These are phyloP conservation scores for Heterodera schachtii DNA, from an alignment of 1,140 invertebrate species.

Conservation along the genomic window DNA sequence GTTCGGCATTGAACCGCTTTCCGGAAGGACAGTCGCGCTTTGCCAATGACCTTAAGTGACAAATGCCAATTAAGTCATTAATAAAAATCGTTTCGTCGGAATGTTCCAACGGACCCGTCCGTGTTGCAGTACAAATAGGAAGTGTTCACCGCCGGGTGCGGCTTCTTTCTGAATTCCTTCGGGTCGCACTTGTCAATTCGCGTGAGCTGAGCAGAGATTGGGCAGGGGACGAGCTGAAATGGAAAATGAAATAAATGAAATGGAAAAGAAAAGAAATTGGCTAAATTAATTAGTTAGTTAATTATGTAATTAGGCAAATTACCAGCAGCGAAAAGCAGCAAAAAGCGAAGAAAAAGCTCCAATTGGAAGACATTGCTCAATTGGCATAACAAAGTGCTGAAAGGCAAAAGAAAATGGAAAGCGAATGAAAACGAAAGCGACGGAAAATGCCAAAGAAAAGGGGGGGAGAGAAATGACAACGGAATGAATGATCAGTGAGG, in stretches of 20 bases:
- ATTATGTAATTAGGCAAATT: not conserved
- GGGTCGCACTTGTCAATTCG: conserved; percentile 32
- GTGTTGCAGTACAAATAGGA: conserved; percentile 50
- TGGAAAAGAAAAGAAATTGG: too few relatives aligned
- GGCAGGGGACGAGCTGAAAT: not conserved
- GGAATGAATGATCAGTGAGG: not conserved
- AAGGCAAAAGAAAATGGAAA: not conserved
- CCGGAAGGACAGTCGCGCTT: conserved; percentile 52
- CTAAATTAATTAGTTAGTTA: not conserved
- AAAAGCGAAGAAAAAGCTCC: not conserved
- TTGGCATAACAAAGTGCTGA: not conserved
- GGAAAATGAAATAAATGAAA: not conserved
- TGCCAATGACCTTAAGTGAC: not conserved
- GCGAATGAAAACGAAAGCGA: not conserved
- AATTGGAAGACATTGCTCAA: not conserved
- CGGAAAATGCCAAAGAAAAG: not conserved
- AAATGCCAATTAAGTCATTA: not conserved
- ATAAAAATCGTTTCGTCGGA: too few relatives aligned
- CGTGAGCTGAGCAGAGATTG: conserved; percentile 22
- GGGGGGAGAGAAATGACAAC: not conserved
- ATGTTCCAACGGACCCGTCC: conserved; percentile 38
- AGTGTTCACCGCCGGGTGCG: conserved; percentile 31
- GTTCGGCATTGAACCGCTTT: conserved; percentile 56
- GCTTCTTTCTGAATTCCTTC: conserved; percentile 35
- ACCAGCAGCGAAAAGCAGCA: conserved; percentile 6